Base-by-base conservation (phyloP, 2,888 invertebrate genomes). In the Cephus runcator region DNA sequence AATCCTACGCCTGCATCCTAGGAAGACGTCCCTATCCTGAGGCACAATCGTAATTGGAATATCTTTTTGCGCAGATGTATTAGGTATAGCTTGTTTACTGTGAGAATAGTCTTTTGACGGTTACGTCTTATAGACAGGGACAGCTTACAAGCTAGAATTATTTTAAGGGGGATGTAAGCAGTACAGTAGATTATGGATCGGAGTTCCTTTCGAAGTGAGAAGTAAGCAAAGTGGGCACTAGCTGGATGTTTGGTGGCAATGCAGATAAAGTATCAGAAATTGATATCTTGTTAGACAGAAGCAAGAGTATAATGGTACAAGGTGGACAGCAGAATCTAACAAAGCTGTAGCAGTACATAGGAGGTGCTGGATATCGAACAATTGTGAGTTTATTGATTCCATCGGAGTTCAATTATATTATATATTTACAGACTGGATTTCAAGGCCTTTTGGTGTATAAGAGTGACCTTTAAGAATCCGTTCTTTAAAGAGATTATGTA, bases 1-100 rank as follows among this genome's bases (percentile, higher is more conserved):
- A 87, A 86, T 80, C 87, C 88, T 15, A 89, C 88, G 6, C 83
- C 88, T 6, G 87, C 88, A 31, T 88, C 89, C 84, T 89, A 89
- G 88, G 83, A 80, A 56, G 75, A 82, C 76, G 84, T 77, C 71
- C 34, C 79, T 69, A 34, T n/a, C 78, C 34, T 73, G 33, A 78
- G 77, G 69, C 81, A 80, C 79, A 83, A 81, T 69, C 78, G 80
- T 23, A 77, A 80, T 77, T 84, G 86, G 85, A 79, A 79, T 73
- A 80, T 86, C 78, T 84, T 88, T 80, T 80, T 88, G 78, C 86
- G 84, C 76, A 80, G 83, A 73, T 87, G 86, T 73, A 79, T 87
- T 75, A 84, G 86, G 76, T 84, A 87, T 79, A 85, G 84, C 77
- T 76, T 87, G 76, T 77, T 86, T 56, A 82, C 80, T 69, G 81